phyloP scores from a whole-genome alignment of 2,797 vertebrate species.

The Amblyraja radiata region DNA sequence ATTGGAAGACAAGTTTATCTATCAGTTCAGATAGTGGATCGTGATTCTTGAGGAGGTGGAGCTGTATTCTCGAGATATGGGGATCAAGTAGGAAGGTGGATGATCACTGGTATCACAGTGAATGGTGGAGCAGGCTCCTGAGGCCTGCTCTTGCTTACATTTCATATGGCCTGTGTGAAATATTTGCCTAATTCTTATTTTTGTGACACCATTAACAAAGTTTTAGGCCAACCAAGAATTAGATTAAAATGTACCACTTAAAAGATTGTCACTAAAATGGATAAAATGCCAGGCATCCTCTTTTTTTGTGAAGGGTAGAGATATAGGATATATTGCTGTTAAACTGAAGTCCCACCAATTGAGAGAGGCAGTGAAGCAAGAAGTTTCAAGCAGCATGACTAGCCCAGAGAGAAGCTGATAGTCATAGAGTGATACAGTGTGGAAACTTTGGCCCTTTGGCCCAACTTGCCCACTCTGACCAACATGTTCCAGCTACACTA shows the following conservation, averaged over 20 bases:
- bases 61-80: not conserved
- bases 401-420: no score
- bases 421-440: no score
- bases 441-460: no score
- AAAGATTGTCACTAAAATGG: not conserved
- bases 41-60: not conserved
- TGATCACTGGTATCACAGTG: not conserved
- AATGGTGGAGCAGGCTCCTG: not conserved
- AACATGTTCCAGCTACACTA: no score
- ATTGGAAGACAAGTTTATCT: conserved; percentile 14
- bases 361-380: no score
- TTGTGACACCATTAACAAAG: not conserved
- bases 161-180: not conserved
- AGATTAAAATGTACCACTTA: not conserved
- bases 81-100: no score
- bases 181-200: not conserved
- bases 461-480: no score
- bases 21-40: not conserved
- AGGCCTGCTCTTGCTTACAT: no score
- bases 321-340: no score
- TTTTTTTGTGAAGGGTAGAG: not conserved
- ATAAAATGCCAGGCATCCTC: not conserved
- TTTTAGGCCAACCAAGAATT: not conserved
- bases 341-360: no score
- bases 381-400: no score